Evolutionary conservation across 2,888 invertebrate genomes (phyloP).

Genomic region (Bellardia pandia): DNA sequence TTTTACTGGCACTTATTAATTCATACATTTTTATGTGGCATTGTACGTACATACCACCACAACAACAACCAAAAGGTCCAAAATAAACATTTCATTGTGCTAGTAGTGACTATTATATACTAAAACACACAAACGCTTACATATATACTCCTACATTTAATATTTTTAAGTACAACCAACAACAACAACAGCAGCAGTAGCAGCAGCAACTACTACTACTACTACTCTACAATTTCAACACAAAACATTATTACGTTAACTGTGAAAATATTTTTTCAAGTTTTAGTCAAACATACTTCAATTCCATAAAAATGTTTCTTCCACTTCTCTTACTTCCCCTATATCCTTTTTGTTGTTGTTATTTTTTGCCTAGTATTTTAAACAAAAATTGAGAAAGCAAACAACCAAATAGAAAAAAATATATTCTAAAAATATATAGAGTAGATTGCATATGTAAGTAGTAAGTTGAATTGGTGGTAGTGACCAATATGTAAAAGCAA

Average conservation of each 20-base stretch:
- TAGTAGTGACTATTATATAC: constrained; percentile 49
- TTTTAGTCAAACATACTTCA: constrained; percentile 75
- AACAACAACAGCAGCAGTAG: not conserved
- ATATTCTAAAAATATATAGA: constrained; percentile 33
- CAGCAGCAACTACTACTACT: constrained; percentile 14
- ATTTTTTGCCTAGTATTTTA: constrained; percentile 12
- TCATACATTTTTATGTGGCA: constrained; percentile 61
- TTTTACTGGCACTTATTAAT: constrained; percentile 66
- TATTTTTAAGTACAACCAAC: constrained; percentile 56
- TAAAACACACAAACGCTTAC: not conserved
- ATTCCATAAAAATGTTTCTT: constrained; percentile 68
- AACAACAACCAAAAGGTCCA: constrained; percentile 53
- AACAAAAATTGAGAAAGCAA: constrained; percentile 27
- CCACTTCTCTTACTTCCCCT: not conserved
- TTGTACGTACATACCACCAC: not conserved
- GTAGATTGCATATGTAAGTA: constrained; percentile 36
- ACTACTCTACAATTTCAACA: constrained; percentile 38
- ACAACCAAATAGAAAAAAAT: constrained; percentile 7
- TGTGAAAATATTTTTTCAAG: constrained; percentile 75
- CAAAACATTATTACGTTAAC: constrained; percentile 64
- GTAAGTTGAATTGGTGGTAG: constrained; percentile 37
- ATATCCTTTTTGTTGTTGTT: not conserved
- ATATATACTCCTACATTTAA: constrained; percentile 31
- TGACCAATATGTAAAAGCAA: constrained; percentile 55
- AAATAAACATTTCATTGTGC: constrained; percentile 62